phyloP scores from a whole-genome alignment of 2,888 invertebrate species.

The Dioctria rufipes region DNA sequence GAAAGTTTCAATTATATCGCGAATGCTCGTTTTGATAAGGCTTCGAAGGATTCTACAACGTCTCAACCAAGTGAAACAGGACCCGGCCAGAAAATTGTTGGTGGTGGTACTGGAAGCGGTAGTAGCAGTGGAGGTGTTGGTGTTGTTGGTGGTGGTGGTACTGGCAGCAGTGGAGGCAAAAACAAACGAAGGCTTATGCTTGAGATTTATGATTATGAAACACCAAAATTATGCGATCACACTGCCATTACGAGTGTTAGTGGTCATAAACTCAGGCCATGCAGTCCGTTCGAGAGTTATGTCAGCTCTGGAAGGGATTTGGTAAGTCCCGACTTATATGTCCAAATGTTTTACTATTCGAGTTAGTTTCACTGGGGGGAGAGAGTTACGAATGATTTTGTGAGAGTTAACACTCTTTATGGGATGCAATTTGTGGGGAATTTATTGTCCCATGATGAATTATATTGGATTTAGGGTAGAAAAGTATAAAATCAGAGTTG shows the following conservation, averaged over 20 bases:
- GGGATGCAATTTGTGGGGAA: conserved; percentile 55
- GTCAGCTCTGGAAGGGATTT: conserved; percentile 74
- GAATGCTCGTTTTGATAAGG: conserved; percentile 62
- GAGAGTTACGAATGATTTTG: conserved; percentile 13
- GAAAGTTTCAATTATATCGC: conserved; percentile 70
- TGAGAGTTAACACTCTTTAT: conserved; percentile 33
- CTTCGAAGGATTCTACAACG: conserved; percentile 51
- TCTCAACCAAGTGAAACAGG: conserved; percentile 55
- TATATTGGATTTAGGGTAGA: conserved; percentile 53
- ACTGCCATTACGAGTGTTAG: conserved; percentile 74
- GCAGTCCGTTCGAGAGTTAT: conserved; percentile 85
- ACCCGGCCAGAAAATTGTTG: conserved; percentile 51
- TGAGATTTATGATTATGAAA: conserved; percentile 82
- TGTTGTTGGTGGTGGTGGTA: no score
- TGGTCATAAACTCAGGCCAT: conserved; percentile 77
- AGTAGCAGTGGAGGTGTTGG: no score
- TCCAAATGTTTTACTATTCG: conserved; percentile 24
- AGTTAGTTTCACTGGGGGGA: conserved; percentile 7
- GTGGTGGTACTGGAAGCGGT: neutral
- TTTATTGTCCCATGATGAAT: conserved; percentile 54
- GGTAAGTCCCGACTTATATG: conserved; percentile 65
- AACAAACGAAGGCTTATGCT: conserved; percentile 74
- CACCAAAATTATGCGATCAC: conserved; percentile 87
- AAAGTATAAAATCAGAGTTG: conserved; percentile 31
- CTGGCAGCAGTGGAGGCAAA: conserved; percentile 63